Evolutionary conservation across 2,797 vertebrate species (phyloP).

Genomic region (Odontamblyopus lacepedii): DNA sequence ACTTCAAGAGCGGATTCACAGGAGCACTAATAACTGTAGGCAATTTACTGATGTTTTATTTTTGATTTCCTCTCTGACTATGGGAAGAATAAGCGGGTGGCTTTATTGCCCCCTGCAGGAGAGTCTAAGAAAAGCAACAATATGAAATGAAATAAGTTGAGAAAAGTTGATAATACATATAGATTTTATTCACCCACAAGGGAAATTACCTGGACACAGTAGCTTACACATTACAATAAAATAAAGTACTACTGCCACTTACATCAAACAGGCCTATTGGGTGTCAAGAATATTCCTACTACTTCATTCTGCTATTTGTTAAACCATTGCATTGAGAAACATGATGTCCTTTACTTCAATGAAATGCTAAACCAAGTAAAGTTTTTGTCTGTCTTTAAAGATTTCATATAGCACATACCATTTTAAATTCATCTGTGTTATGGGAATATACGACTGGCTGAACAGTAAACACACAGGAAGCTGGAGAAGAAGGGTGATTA

Average conservation of each 20-base stretch:
- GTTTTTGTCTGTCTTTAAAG: neutral
- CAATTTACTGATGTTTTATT: slow-evolving; percentile 30
- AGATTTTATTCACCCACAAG: neutral
- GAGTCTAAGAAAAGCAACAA: slow-evolving; percentile 11
- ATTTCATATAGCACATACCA: neutral
- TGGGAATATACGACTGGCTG: neutral
- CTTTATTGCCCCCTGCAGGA: slow-evolving; percentile 61
- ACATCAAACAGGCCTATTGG: no score
- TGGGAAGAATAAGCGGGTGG: neutral
- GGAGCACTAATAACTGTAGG: slow-evolving; percentile 48
- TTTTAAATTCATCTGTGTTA: neutral
- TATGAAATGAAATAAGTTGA: neutral
- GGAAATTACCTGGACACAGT: neutral
- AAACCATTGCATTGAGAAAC: no score
- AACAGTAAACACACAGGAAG: slow-evolving; percentile 13
- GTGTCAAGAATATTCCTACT: no score
- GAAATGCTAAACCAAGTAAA: no score
- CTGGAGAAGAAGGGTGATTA: slow-evolving; percentile 21
- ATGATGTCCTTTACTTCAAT: no score
- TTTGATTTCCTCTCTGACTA: slow-evolving; percentile 22
- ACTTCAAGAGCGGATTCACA: slow-evolving; percentile 42
- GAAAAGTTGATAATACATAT: neutral
- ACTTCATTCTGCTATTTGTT: no score
- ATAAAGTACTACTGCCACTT: neutral
- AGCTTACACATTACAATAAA: neutral